These are phyloP conservation scores for Synanceia verrucosa DNA, from an alignment of 2,797 vertebrate species.

Conservation along the genomic window DNA sequence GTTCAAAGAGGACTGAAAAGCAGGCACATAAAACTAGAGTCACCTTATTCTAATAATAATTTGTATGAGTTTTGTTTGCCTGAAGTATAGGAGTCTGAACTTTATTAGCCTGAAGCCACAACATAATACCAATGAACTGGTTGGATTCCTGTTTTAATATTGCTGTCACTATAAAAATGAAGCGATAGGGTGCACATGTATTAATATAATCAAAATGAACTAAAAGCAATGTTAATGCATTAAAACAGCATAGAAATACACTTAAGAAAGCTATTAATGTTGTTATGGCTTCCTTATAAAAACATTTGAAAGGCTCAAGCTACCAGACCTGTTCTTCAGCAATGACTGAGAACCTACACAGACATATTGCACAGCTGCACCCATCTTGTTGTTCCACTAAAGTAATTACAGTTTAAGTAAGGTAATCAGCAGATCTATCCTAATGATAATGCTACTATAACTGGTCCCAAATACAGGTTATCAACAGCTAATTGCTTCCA, in stretches of 20 bases:
- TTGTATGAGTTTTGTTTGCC: slow-evolving; percentile 6
- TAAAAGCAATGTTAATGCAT: neutral
- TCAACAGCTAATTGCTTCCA: slow-evolving; percentile 49
- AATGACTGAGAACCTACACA: too few species aligned
- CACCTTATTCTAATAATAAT: slow-evolving; percentile 20
- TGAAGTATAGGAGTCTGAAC: slow-evolving; percentile 9
- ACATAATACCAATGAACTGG: slow-evolving; percentile 2
- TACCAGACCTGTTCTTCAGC: neutral
- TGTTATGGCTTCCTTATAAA: neutral
- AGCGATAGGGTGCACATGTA: neutral
- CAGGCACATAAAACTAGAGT: slow-evolving; percentile 22
- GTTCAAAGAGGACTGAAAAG: slow-evolving; percentile 42
- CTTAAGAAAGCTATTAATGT: neutral
- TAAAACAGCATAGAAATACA: neutral
- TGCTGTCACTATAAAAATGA: slow-evolving; percentile 30
- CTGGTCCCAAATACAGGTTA: slow-evolving; percentile 45
- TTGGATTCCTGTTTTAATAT: slow-evolving; percentile 34
- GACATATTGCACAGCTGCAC: slow-evolving; percentile 28
- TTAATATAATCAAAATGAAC: neutral
- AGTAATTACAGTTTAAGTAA: slow-evolving; percentile 57
- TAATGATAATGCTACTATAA: slow-evolving; percentile 60
- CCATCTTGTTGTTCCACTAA: slow-evolving; percentile 23
- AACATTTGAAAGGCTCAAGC: neutral
- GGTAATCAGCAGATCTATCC: slow-evolving; percentile 45
- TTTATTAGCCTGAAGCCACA: slow-evolving; percentile 9